phyloP scores from a whole-genome alignment of 2,888 invertebrate species.

The Dynastes maya region DNA sequence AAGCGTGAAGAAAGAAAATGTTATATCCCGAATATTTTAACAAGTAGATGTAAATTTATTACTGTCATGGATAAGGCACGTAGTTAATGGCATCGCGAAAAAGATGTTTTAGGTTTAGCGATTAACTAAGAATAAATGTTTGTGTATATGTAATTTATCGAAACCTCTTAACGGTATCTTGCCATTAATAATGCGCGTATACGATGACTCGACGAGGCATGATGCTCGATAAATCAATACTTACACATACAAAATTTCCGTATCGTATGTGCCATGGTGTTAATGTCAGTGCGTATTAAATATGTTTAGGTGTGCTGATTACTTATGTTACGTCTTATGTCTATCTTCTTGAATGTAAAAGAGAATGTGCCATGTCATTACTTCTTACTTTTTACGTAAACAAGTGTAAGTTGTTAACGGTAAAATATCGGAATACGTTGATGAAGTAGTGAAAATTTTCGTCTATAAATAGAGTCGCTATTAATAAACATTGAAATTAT shows the following conservation, averaged over 20 bases:
- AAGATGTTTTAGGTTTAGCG: background rate
- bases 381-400: slow-evolving; percentile 4
- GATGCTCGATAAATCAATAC: slow-evolving; percentile 1
- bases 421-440: background rate
- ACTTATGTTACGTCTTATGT: background rate
- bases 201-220: background rate
- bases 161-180: slow-evolving; percentile 10
- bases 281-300: background rate
- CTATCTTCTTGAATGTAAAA: background rate
- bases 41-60: slow-evolving; percentile 23
- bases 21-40: slow-evolving; percentile 25
- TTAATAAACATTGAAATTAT: no score
- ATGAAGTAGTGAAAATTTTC: background rate
- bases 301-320: background rate
- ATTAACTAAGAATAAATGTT: background rate
- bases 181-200: slow-evolving; percentile 11
- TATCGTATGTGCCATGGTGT: background rate
- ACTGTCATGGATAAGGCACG: slow-evolving; percentile 10
- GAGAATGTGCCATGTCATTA: background rate
- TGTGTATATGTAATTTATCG: slow-evolving; percentile 5
- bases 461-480: no score
- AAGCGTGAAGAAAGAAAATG: background rate
- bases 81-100: slow-evolving; percentile 9
- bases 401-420: slow-evolving; percentile 19
- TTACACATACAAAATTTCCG: background rate